Percentiles rank a stretch among this genome's conserved stretches.
Conservation (phyloP, 2,888 invertebrate species). For the Lymantria dispar region DNA sequence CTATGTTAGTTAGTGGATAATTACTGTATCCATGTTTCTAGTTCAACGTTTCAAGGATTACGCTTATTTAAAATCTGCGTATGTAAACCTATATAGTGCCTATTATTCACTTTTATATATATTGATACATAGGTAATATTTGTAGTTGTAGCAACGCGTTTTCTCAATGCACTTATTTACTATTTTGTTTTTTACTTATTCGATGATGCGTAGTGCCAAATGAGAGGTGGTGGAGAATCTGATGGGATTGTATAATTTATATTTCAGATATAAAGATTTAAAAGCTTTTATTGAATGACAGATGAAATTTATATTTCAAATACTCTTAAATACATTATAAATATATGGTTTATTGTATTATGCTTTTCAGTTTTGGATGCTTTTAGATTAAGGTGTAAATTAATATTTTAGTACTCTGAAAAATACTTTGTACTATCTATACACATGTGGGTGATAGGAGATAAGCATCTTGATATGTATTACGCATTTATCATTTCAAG, state of each 20-base stretch:
- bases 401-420: not conserved
- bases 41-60: constrained; percentile 73
- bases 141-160: constrained; percentile 40
- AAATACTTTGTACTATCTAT: no score
- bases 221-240: constrained; percentile 27
- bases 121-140: constrained; percentile 75
- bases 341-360: constrained; percentile 2
- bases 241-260: constrained; percentile 31
- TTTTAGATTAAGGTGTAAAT: constrained; percentile 1
- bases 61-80: constrained; percentile 79
- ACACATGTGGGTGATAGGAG: no score
- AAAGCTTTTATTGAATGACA: constrained; percentile 13
- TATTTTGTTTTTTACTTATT: constrained; percentile 25
- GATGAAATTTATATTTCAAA: constrained; percentile 15
- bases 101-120: constrained; percentile 83
- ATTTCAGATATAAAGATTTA: constrained; percentile 19
- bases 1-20: constrained; percentile 43
- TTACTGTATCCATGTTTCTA: constrained; percentile 43
- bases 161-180: constrained; percentile 57
- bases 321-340: constrained; percentile 7
- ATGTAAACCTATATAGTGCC: constrained; percentile 82
- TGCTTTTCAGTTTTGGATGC: constrained; percentile 4
- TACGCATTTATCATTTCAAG: no score
- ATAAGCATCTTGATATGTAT: no score
- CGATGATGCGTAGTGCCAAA: constrained; percentile 70